Base-by-base conservation (phyloP, 2,113 vertebrate genomes). In the Cynopterus brachyotis region DNA sequence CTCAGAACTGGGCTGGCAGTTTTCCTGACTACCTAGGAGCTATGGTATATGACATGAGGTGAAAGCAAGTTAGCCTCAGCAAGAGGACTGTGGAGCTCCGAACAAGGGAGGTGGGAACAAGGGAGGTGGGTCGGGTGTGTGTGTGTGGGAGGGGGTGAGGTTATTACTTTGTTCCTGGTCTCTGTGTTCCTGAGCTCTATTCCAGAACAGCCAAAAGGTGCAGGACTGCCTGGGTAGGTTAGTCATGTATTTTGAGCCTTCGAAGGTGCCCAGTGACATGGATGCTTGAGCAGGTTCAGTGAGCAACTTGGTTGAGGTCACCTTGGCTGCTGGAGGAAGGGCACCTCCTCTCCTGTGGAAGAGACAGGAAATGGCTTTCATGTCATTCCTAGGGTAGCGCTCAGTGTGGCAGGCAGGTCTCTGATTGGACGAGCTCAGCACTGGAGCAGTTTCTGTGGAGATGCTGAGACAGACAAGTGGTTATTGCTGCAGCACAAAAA, bases 271-370 rank as follows among this genome's bases (percentile, higher is more conserved):
- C 3, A 47, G 83, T 13, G 72, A 96, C 19, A 9, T 17, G 45
- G 40, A 30, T 55, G 0, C 5, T 0, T 0, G 0, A 50, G 73
- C 57, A 15, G 62, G 1, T 91, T 70, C 32, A 0, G 42, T 0
- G 89, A 70, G 26, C 91, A 26, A 20, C 78, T 86, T 93, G 89
- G 72, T 42, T 2, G 91, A 94, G 87, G 96, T 96, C 95, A 96
- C 94, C 96, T 98, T 97, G 96, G 89, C 60, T 94, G 90, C 70
- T 69, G 59, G 91, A 78, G 60, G 91, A 95, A 88, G 62, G 92
- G 84, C 92, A 84, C 60, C 45, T 78, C 88, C 81, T 70, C 84
- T 94, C 90, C 87, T 7, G 85, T 83, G 95, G 95, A 69, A 83
- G 85, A 93, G 69, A 91, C 40, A 62, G 75, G 96, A 83, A 97